phyloP scores from a whole-genome alignment of 1,140 invertebrate genomes.

The Daktulosphaira vitifoliae region DNA sequence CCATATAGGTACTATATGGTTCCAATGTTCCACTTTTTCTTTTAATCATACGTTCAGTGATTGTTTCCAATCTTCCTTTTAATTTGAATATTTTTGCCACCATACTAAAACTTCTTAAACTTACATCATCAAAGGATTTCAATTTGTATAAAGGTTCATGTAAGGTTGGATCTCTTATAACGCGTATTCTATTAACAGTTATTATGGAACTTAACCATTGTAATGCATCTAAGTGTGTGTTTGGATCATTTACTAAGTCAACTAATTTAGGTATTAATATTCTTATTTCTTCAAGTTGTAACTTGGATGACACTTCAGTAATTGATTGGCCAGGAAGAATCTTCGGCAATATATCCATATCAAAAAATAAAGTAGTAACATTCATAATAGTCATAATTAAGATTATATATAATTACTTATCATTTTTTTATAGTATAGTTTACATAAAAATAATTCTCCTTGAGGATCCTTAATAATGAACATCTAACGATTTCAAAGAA shows the following conservation, averaged over 20 bases:
- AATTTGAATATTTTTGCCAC: conserved; percentile 13
- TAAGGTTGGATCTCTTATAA: neutral
- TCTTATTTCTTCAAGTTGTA: conserved; percentile 1
- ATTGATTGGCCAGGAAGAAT: neutral
- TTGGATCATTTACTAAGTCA: neutral
- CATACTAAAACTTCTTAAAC: neutral
- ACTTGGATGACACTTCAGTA: neutral
- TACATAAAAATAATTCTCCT: too few relatives aligned
- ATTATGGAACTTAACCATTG: neutral
- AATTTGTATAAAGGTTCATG: neutral
- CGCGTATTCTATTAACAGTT: neutral
- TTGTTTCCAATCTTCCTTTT: conserved; percentile 9
- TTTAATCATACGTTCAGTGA: conserved; percentile 21
- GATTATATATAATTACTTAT: too few relatives aligned
- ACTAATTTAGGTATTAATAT: neutral
- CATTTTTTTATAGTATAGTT: too few relatives aligned
- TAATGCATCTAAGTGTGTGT: neutral
- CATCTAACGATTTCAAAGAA: too few relatives aligned
- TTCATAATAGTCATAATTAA: too few relatives aligned
- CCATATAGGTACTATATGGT: conserved; percentile 25
- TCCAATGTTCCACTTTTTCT: conserved; percentile 21
- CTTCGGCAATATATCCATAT: too few relatives aligned
- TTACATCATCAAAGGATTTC: neutral
- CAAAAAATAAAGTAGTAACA: too few relatives aligned
- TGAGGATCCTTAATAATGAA: too few relatives aligned